Conservation (phyloP, 1,140 invertebrate species). For the Rhyzopertha dominica region DNA sequence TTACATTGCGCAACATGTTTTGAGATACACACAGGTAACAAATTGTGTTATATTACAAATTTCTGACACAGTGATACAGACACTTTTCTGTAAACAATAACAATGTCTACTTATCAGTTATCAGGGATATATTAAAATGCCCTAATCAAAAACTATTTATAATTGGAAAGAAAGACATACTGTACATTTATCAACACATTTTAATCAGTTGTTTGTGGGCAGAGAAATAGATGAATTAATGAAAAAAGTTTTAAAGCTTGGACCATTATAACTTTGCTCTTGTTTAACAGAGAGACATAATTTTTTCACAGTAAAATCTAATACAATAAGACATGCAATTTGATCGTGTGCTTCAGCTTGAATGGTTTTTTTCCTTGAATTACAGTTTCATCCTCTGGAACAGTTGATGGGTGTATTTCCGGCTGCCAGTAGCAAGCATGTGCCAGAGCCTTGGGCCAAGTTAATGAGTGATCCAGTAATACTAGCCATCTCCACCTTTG, state of each 20-base stretch:
- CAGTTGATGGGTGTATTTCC: conserved; percentile 99
- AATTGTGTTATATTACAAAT: conserved; percentile 18
- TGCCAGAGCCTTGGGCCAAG: conserved; percentile 89
- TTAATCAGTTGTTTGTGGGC: too few relatives aligned
- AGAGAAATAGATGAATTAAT: too few relatives aligned
- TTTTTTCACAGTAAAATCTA: too few relatives aligned
- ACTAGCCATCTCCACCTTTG: conserved; percentile 4
- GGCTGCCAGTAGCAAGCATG: conserved; percentile 89
- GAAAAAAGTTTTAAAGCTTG: too few relatives aligned
- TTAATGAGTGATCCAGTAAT: conserved; percentile 89
- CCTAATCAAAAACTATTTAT: conserved; percentile 21
- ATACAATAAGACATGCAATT: too few relatives aligned
- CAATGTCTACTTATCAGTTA: background rate
- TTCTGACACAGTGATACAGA: conserved; percentile 4
- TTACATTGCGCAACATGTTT: too few relatives aligned
- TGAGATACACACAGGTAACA: too few relatives aligned
- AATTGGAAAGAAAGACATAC: conserved; percentile 17
- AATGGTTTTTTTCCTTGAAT: conserved; percentile 22
- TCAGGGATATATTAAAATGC: conserved; percentile 15
- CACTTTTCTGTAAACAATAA: background rate
- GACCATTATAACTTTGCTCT: too few relatives aligned
- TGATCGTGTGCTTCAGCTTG: too few relatives aligned
- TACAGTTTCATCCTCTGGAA: conserved; percentile 91
- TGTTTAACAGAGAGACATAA: too few relatives aligned
- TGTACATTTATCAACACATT: too few relatives aligned